phyloP scores from a whole-genome alignment of 2,797 vertebrate species.

The Ceyx erithaca region DNA sequence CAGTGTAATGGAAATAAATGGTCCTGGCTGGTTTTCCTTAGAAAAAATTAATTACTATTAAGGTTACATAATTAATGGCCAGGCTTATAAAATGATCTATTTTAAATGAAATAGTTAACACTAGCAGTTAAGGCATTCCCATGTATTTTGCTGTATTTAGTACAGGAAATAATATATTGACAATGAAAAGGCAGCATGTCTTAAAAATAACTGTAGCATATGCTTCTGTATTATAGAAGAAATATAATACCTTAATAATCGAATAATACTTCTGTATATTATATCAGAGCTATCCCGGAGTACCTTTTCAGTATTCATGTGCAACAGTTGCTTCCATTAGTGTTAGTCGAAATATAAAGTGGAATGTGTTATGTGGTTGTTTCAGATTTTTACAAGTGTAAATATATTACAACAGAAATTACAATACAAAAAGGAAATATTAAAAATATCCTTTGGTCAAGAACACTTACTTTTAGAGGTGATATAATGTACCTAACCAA shows the following conservation, averaged over 20 bases:
- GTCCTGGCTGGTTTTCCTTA: slow-evolving; percentile 1
- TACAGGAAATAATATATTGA: not conserved
- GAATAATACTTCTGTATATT: not conserved
- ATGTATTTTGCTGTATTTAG: not conserved
- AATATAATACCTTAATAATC: not conserved
- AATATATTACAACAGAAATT: not conserved
- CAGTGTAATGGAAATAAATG: slow-evolving; percentile 2
- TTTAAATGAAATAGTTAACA: not conserved
- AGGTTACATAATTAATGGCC: not conserved
- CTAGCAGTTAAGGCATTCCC: not conserved
- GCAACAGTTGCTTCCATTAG: not conserved
- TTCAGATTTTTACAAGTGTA: not conserved
- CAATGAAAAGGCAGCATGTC: not conserved
- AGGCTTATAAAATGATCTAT: not conserved
- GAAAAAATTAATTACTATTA: not conserved
- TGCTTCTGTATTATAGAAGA: not conserved
- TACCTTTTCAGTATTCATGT: not conserved
- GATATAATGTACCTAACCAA: not conserved
- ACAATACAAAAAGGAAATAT: not conserved
- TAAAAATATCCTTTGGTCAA: not conserved
- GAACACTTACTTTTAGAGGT: not conserved
- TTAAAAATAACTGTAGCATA: slow-evolving; percentile 3
- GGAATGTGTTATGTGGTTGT: not conserved
- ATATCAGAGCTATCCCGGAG: not conserved
- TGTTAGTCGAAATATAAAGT: not conserved